Conservation (phyloP, 2,113 vertebrate genomes). For the Trinectes maculatus region DNA sequence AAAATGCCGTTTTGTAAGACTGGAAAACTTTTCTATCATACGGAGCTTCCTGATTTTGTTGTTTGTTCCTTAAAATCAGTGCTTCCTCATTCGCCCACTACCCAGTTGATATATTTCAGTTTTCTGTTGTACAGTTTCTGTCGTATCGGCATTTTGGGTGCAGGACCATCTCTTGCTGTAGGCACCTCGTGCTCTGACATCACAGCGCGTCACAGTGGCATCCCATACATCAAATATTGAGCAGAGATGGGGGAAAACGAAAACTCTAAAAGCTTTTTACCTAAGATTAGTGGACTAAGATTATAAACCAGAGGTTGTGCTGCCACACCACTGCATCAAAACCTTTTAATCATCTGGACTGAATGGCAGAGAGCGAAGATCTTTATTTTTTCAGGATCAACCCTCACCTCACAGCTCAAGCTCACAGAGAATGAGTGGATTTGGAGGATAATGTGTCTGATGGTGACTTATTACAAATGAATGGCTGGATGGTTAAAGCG, state of each 20-base stretch:
- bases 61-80: constrained; percentile 3
- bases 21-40: background rate
- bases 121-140: no score
- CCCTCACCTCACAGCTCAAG: constrained; percentile 5
- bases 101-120: background rate
- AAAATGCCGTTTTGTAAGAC: background rate
- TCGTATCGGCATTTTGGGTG: constrained; percentile 33
- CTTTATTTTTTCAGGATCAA: background rate
- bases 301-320: constrained; percentile 67
- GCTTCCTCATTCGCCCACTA: background rate
- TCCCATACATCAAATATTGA: constrained; percentile 55
- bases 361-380: constrained; percentile 6
- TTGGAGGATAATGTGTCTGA: constrained; percentile 5
- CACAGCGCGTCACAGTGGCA: constrained; percentile 56
- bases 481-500: background rate
- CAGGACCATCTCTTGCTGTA: constrained; percentile 30
- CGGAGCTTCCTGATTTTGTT: background rate
- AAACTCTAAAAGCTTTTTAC: constrained; percentile 49
- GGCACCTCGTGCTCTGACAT: constrained; percentile 51
- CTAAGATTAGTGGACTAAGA: constrained; percentile 72
- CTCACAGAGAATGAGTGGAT: background rate
- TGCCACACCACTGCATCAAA: constrained; percentile 29
- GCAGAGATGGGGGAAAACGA: constrained; percentile 20
- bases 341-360: constrained; percentile 29
- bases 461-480: background rate